Evolutionary conservation across 2,113 vertebrate genomes (phyloP).

Genomic region (Lophius piscatorius): DNA sequence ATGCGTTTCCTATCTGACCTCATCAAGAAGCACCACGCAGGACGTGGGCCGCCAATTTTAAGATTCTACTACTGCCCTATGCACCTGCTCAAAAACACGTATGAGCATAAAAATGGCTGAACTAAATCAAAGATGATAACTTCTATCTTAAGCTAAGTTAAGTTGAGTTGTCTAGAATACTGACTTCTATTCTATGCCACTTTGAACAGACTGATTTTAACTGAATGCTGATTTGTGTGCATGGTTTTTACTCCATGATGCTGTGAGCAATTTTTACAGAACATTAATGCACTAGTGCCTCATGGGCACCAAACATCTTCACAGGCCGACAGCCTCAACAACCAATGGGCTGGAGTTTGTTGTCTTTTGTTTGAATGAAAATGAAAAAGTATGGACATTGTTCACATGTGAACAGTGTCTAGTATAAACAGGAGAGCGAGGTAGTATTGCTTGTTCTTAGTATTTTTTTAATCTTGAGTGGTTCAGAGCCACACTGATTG

Average conservation of each 20-base stretch:
- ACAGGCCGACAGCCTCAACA: background rate
- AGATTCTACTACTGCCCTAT: constrained; percentile 57
- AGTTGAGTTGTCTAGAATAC: no score
- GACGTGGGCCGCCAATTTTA: constrained; percentile 53
- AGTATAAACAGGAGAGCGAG: no score
- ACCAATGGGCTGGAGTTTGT: background rate
- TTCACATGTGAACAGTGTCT: no score
- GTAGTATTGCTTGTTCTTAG: no score
- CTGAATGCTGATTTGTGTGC: background rate
- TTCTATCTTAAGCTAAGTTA: no score
- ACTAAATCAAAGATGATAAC: no score
- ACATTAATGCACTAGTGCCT: constrained; percentile 24
- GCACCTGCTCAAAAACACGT: constrained; percentile 60
- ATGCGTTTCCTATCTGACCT: constrained; percentile 73
- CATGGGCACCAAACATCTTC: no score
- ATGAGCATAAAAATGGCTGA: constrained; percentile 8
- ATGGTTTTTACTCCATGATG: constrained; percentile 4
- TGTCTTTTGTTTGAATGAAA: background rate
- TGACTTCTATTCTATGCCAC: background rate
- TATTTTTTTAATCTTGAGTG: no score
- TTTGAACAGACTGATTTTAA: constrained; percentile 11
- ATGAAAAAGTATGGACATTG: no score
- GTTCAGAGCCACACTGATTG: no score
- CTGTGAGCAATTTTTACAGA: background rate
- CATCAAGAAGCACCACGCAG: constrained; percentile 57